Evolutionary conservation across 2,888 invertebrate genomes (phyloP).

Genomic region (Drosophila ustulata): DNA sequence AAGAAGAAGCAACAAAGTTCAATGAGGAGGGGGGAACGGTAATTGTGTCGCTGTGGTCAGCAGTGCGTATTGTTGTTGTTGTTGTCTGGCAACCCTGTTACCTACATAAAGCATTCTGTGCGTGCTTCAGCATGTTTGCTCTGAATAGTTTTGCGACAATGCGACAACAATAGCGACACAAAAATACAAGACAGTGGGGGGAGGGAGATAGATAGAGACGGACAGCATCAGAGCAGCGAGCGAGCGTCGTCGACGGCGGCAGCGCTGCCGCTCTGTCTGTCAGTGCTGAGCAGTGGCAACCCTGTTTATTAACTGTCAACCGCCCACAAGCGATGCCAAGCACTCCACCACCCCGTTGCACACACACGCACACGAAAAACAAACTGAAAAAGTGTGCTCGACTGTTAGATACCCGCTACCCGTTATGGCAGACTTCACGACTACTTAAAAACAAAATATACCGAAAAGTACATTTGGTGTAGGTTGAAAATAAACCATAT

Average conservation of each 20-base stretch:
- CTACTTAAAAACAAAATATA: too few relatives aligned
- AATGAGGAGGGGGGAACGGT: neutral
- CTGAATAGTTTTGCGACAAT: constrained; percentile 51
- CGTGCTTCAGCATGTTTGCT: constrained; percentile 46
- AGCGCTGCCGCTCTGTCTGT: constrained; percentile 13
- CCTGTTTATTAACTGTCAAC: constrained; percentile 68
- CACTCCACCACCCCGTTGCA: neutral
- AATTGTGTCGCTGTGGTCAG: constrained; percentile 71
- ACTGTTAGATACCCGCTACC: too few relatives aligned
- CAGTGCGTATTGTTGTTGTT: constrained; percentile 52
- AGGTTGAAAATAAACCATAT: too few relatives aligned
- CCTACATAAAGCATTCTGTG: constrained; percentile 55
- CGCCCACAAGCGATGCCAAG: neutral
- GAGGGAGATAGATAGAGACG: neutral
- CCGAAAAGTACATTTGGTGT: too few relatives aligned
- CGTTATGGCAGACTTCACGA: too few relatives aligned
- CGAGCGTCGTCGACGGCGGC: neutral
- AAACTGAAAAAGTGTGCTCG: neutral
- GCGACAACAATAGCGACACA: constrained; percentile 57
- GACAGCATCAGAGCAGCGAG: constrained; percentile 44
- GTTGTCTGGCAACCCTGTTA: constrained; percentile 68
- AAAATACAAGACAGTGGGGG: constrained; percentile 7
- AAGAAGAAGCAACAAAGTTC: constrained; percentile 28
- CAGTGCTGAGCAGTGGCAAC: constrained; percentile 51
- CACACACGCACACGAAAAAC: constrained; percentile 12